Percentiles rank a stretch among this genome's conserved stretches.
These are phyloP conservation scores for Paralvinella palmiformis DNA, from an alignment of 1,140 invertebrate species.

Conservation along the genomic window DNA sequence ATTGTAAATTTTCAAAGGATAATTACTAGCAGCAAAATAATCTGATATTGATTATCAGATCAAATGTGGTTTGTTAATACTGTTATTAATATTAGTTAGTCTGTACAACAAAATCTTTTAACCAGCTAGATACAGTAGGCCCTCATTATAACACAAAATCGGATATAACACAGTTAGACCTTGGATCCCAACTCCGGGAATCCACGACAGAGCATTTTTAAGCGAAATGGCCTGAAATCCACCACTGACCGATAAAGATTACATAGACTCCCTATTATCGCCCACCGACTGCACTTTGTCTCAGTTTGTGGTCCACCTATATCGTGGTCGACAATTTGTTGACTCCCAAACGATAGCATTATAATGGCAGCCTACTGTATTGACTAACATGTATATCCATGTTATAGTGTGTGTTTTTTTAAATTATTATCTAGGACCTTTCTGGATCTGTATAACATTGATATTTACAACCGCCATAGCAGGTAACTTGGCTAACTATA, in stretches of 20 bases:
- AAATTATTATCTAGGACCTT: slow-evolving; percentile 74
- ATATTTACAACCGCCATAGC: slow-evolving; percentile 90
- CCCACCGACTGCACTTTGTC: neutral
- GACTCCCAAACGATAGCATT: neutral
- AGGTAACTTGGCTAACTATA: slow-evolving; percentile 86
- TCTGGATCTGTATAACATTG: slow-evolving; percentile 90
- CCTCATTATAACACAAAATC: too few relatives aligned
- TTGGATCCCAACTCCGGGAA: too few relatives aligned
- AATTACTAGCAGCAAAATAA: neutral
- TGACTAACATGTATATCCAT: neutral
- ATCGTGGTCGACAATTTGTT: neutral
- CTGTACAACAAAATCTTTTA: too few relatives aligned
- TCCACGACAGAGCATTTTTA: too few relatives aligned
- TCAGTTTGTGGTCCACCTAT: neutral
- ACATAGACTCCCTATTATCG: neutral
- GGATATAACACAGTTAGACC: too few relatives aligned
- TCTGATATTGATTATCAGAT: neutral
- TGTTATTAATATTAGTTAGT: too few relatives aligned
- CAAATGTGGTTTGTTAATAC: too few relatives aligned
- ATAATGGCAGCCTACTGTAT: neutral
- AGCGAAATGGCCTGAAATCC: too few relatives aligned
- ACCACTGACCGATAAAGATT: neutral
- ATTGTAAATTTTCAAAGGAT: neutral
- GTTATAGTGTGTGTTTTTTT: slow-evolving; percentile 9
- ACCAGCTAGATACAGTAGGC: too few relatives aligned